Conservation (phyloP, 2,888 invertebrate species). For the Penaeus monodon region DNA sequence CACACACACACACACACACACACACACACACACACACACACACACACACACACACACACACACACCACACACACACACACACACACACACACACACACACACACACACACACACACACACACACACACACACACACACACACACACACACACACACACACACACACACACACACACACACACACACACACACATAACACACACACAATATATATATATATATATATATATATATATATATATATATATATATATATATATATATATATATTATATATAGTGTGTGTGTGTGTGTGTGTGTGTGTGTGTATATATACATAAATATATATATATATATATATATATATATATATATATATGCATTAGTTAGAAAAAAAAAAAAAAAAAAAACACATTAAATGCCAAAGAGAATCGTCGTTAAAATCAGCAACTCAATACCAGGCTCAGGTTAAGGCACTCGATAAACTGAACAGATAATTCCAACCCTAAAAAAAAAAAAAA, state of each 20-base stretch:
- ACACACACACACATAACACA: neutral
- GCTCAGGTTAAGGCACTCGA: no score
- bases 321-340: neutral
- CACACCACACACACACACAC: neutral
- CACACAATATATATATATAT: no score
- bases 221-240: no score
- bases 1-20: slow-evolving; percentile 11
- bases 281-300: no score
- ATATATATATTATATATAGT: neutral
- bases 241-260: neutral
- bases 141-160: slow-evolving; percentile 6
- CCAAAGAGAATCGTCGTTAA: no score
- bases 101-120: slow-evolving; percentile 3
- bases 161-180: slow-evolving; percentile 5
- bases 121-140: neutral
- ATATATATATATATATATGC: neutral
- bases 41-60: slow-evolving; percentile 6
- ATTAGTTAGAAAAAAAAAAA: neutral
- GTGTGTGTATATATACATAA: neutral
- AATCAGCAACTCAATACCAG: no score
- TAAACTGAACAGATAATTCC: no score
- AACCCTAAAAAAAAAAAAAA: neutral
- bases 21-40: neutral
- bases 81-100: neutral
- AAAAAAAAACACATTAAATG: no score